Evolutionary conservation across 2,797 vertebrate genomes (phyloP).

Genomic region (Eptatretus atami): DNA sequence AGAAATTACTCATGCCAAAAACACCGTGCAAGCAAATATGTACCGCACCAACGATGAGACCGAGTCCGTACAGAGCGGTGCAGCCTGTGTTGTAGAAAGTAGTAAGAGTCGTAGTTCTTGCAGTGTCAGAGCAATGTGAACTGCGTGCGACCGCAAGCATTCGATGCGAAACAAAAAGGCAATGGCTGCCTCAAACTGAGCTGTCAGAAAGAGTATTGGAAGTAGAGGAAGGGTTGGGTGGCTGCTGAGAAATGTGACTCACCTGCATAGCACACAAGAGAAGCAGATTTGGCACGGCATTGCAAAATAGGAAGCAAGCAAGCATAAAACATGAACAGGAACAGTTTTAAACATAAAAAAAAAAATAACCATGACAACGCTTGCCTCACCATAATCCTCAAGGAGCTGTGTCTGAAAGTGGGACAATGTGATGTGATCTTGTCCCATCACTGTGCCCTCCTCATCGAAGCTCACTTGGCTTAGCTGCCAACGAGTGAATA

Average conservation of each 20-base stretch:
- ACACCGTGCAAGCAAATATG: no score
- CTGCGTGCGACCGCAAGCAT: conserved; percentile 56
- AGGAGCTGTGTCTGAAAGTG: conserved; percentile 94
- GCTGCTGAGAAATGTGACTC: conserved; percentile 77
- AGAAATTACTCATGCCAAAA: no score
- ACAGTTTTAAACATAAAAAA: no score
- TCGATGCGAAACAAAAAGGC: conserved; percentile 71
- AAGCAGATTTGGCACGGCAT: no score
- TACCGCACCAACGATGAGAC: no score
- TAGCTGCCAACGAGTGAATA: conserved; percentile 20
- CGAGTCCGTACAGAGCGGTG: conserved; percentile 47
- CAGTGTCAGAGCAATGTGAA: conserved; percentile 58
- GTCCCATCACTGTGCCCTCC: conserved; percentile 38
- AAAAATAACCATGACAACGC: no score
- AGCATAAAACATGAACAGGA: no score
- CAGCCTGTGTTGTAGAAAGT: conserved; percentile 57
- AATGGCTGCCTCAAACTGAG: conserved; percentile 81
- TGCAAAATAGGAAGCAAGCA: no score
- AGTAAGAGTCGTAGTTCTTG: conserved; percentile 57
- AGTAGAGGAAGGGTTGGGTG: conserved; percentile 89
- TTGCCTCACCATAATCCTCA: conserved; percentile 60
- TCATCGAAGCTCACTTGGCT: conserved; percentile 93
- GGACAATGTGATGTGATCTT: conserved; percentile 54
- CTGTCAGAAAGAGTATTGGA: conserved; percentile 83
- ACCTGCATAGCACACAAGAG: conserved; percentile 17